These are phyloP conservation scores for Eupithecia vulgata DNA, from an alignment of 2,888 invertebrate genomes.

Conservation along the genomic window DNA sequence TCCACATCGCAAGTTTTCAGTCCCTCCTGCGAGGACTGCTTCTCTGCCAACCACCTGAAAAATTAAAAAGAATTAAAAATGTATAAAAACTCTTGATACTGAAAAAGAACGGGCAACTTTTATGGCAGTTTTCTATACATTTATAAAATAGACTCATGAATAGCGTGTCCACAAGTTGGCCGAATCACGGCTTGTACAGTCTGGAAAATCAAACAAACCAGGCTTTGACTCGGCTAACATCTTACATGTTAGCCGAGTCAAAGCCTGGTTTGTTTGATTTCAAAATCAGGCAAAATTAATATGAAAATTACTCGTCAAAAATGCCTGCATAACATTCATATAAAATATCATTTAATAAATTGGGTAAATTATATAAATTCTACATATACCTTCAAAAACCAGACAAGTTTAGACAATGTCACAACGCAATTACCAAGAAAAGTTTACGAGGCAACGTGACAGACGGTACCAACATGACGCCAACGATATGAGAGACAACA, in stretches of 20 bases:
- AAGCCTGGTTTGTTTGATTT: too few species aligned
- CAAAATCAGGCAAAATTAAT: background rate
- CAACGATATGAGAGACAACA: slow-evolving; percentile 54
- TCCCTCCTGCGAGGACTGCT: slow-evolving; percentile 89
- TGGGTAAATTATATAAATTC: background rate
- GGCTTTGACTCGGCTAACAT: background rate
- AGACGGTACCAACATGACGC: slow-evolving; percentile 44
- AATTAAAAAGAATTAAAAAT: slow-evolving; percentile 11
- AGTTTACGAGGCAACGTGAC: slow-evolving; percentile 46
- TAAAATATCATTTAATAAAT: background rate
- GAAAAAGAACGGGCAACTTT: background rate
- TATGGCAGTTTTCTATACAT: background rate
- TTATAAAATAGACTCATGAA: background rate
- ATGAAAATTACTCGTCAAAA: background rate
- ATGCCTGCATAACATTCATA: background rate
- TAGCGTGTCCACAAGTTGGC: background rate
- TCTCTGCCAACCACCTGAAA: slow-evolving; percentile 93
- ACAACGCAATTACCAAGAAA: slow-evolving; percentile 51
- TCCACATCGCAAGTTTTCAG: slow-evolving; percentile 78
- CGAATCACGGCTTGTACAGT: background rate
- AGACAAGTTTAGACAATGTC: slow-evolving; percentile 33
- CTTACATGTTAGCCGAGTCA: too few species aligned
- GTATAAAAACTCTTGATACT: background rate
- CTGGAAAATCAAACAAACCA: background rate
- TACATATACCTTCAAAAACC: background rate